Evolutionary conservation across 2,797 vertebrate genomes (phyloP).

Genomic region (Sebastes steindachneri): DNA sequence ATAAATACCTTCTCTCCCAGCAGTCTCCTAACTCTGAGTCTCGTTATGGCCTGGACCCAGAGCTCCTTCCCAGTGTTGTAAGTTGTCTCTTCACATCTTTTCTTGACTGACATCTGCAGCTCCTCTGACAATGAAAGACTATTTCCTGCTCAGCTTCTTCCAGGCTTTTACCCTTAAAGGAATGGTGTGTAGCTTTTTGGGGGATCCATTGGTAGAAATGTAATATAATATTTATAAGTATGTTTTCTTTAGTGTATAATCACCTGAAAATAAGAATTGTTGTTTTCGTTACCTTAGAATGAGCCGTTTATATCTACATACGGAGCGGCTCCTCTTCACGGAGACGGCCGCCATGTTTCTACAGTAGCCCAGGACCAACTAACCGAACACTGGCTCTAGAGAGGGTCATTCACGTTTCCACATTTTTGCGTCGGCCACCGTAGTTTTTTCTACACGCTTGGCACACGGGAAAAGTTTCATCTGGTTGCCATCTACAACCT

Average conservation of each 20-base stretch:
- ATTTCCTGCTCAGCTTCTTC: accelerated
- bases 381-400: too few relatives aligned
- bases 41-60: slow-evolving; percentile 84
- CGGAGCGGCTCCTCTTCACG: too few relatives aligned
- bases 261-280: neutral
- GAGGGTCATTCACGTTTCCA: too few relatives aligned
- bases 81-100: slow-evolving; percentile 29
- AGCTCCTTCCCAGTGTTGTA: slow-evolving; percentile 82
- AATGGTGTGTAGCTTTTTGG: neutral
- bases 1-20: neutral
- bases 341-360: too few relatives aligned
- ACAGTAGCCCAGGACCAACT: too few relatives aligned
- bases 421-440: too few relatives aligned
- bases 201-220: too few relatives aligned
- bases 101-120: neutral
- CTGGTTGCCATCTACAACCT: too few relatives aligned
- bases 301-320: neutral
- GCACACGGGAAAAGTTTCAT: too few relatives aligned
- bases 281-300: neutral
- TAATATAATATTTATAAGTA: too few relatives aligned
- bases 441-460: too few relatives aligned
- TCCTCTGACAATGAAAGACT: neutral
- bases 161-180: neutral
- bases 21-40: slow-evolving; percentile 77
- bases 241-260: too few relatives aligned